These are phyloP conservation scores for Cyaniris semiargus DNA, from an alignment of 2,888 invertebrate species.

Conservation along the genomic window DNA sequence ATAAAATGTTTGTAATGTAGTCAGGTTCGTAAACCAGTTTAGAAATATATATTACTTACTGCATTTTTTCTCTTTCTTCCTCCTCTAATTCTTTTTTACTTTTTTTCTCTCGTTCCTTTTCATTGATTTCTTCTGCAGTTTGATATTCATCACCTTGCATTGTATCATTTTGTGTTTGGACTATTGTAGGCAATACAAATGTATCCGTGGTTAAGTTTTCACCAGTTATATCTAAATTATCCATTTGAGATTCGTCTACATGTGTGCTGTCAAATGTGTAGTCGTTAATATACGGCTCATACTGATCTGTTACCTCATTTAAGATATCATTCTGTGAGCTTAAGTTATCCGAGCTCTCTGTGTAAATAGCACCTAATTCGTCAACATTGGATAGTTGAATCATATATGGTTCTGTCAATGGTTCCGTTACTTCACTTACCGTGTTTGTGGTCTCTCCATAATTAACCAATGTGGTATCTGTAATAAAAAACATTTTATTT, in stretches of 20 bases:
- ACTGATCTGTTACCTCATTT: conserved; percentile 59
- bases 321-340: conserved; percentile 61
- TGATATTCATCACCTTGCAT: conserved; percentile 59
- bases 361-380: conserved; percentile 71
- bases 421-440: conserved; percentile 57
- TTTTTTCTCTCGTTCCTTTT: conserved; percentile 85
- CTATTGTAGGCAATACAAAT: conserved; percentile 52
- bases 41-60: conserved; percentile 76
- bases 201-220: conserved; percentile 49
- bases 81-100: conserved; percentile 93
- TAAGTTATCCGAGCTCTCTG: conserved; percentile 60
- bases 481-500: conserved; percentile 37
- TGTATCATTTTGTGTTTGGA: conserved; percentile 51
- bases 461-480: conserved; percentile 72
- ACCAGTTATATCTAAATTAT: conserved; percentile 50
- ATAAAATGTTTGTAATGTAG: background rate
- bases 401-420: conserved; percentile 55
- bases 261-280: conserved; percentile 63
- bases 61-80: conserved; percentile 97
- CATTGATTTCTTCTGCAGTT: conserved; percentile 69
- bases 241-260: conserved; percentile 49
- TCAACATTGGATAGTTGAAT: conserved; percentile 67
- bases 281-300: conserved; percentile 67
- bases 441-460: conserved; percentile 62
- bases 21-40: background rate